Evolutionary conservation across 1,140 invertebrate genomes (phyloP).

Genomic region (Heliconius hermathena): DNA sequence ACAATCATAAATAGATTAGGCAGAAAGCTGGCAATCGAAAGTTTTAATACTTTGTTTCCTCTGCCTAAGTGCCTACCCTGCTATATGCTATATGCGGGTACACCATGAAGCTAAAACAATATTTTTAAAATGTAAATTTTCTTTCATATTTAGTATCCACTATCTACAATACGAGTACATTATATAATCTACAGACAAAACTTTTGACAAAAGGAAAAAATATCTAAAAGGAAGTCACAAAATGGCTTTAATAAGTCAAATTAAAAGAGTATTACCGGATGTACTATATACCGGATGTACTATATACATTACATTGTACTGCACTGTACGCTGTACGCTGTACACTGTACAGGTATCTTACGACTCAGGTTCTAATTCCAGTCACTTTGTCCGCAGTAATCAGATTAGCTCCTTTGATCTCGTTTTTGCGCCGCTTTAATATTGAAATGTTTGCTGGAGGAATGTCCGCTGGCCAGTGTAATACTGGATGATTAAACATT

Average conservation of each 20-base stretch:
- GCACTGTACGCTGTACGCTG: neutral
- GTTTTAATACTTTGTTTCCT: no score
- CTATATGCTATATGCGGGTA: no score
- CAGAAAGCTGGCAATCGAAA: no score
- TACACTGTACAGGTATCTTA: neutral
- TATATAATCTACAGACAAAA: no score
- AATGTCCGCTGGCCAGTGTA: neutral
- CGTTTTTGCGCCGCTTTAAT: constrained; percentile 25
- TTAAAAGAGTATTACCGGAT: constrained; percentile 5
- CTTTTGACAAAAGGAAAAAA: no score
- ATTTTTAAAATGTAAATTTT: no score
- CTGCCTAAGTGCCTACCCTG: no score
- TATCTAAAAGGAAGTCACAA: no score
- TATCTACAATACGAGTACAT: no score
- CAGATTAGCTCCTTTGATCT: constrained; percentile 25
- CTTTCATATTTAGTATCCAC: no score
- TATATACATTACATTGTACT: neutral
- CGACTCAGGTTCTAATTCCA: neutral
- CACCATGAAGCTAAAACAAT: no score
- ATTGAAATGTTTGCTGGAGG: constrained; percentile 23
- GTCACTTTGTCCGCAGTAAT: constrained; percentile 16
- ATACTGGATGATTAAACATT: neutral
- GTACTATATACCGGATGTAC: neutral
- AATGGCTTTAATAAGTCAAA: neutral
- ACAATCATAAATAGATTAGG: no score